A percentile compares a stretch with the other conserved stretches of the same genome.
Evolutionary conservation across 2,113 vertebrate genomes (phyloP).

Genomic region (Osmerus eperlanus): DNA sequence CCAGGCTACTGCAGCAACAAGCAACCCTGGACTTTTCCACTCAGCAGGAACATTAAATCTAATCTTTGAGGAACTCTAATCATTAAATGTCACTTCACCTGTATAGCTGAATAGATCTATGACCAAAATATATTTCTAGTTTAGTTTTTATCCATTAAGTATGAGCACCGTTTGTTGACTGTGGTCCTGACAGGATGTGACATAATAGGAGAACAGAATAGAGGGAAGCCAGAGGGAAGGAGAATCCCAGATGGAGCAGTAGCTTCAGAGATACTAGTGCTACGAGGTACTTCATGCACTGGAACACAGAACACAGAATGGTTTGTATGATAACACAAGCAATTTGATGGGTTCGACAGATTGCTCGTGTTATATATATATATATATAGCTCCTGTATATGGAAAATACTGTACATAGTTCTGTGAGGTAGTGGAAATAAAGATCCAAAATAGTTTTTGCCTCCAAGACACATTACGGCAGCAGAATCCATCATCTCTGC

Average conservation of each 20-base stretch:
- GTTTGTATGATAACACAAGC: neutral
- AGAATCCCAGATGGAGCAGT: neutral
- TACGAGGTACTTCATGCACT: neutral
- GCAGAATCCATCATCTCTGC: no score
- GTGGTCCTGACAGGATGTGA: slow-evolving; percentile 12
- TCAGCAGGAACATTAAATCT: no score
- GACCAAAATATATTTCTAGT: neutral
- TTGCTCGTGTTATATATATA: neutral
- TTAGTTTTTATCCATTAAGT: no score
- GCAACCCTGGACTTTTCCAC: slow-evolving; percentile 12
- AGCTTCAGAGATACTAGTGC: no score
- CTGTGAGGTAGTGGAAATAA: slow-evolving; percentile 35
- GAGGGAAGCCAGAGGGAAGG: neutral
- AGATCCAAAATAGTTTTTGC: slow-evolving; percentile 26
- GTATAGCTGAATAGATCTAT: neutral
- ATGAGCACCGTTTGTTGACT: neutral
- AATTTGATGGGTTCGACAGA: slow-evolving; percentile 6
- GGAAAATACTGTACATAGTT: slow-evolving; percentile 39
- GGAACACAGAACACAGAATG: neutral
- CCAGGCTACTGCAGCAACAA: slow-evolving; percentile 5
- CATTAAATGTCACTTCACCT: neutral
- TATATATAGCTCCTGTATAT: slow-evolving; percentile 13
- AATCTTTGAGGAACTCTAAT: no score
- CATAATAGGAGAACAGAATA: slow-evolving; percentile 22
- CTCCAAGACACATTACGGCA: neutral